A percentile compares a stretch with the other conserved stretches of the same genome.
Conservation (phyloP, 1,140 invertebrate genomes). For the Drosophila cardini region DNA sequence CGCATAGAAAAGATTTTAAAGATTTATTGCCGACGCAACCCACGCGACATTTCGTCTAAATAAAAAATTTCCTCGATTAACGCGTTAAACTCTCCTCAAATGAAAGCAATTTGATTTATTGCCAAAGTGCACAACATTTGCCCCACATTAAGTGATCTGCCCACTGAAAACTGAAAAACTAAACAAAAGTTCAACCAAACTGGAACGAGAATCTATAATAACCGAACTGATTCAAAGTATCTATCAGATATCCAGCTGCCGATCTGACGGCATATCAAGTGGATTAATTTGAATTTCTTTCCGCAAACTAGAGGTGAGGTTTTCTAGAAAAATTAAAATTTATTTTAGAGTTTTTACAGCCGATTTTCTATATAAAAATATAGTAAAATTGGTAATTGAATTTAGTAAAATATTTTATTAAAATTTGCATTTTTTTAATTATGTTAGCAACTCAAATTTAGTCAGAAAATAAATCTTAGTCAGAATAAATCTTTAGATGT, state of each 20-base stretch:
- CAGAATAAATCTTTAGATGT: background rate
- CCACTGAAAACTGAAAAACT: conserved; percentile 16
- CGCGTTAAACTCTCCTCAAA: conserved; percentile 32
- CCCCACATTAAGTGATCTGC: conserved; percentile 34
- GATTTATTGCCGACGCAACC: conserved; percentile 70
- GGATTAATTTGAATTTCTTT: conserved; percentile 75
- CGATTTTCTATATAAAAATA: no score
- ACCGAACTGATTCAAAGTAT: conserved; percentile 18
- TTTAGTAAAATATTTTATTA: no score
- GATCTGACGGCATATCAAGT: conserved; percentile 63
- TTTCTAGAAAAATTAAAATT: no score
- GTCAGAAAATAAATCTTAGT: no score
- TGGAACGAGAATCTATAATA: conserved; percentile 2
- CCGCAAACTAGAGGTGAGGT: conserved; percentile 66
- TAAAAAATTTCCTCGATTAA: conserved; percentile 26
- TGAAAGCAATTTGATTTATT: conserved; percentile 58
- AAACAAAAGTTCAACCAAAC: conserved; percentile 34
- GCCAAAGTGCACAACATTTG: conserved; percentile 58
- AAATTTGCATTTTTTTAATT: no score
- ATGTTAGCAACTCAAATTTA: no score
- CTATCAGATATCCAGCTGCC: conserved; percentile 36
- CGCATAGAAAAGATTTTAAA: conserved; percentile 26
- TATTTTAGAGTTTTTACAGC: no score
- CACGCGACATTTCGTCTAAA: conserved; percentile 50
- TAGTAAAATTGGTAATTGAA: no score